Percentiles rank a stretch among this genome's conserved stretches.
These are phyloP conservation scores for Eupithecia abbreviata DNA, from an alignment of 2,888 invertebrate species.

Conservation along the genomic window DNA sequence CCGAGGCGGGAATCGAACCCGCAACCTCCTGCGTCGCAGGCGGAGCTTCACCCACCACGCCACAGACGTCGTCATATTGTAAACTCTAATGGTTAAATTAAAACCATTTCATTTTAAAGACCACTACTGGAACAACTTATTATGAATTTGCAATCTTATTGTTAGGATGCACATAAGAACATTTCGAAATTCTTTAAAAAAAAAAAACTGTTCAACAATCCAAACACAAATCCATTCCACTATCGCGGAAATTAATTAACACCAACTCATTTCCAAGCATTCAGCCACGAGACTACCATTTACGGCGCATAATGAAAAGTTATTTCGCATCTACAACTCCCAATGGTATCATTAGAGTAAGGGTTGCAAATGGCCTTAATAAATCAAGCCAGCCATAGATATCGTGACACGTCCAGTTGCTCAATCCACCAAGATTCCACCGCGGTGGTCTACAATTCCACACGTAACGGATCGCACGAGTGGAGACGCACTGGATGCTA, in stretches of 20 bases:
- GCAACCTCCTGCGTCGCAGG: too few species aligned
- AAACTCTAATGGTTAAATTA: neutral
- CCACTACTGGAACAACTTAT: neutral
- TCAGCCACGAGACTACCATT: neutral
- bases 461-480: constrained; percentile 38
- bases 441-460: constrained; percentile 36
- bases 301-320: constrained; percentile 1
- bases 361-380: constrained; percentile 23
- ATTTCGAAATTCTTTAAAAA: neutral
- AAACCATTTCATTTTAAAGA: neutral
- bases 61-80: too few species aligned
- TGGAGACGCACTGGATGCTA: constrained; percentile 26
- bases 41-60: too few species aligned
- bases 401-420: constrained; percentile 39
- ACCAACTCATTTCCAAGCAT: neutral
- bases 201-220: neutral
- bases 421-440: constrained; percentile 31
- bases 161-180: too few species aligned
- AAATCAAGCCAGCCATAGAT: constrained; percentile 33
- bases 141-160: neutral
- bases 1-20: too few species aligned
- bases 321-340: neutral
- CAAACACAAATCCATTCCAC: neutral
- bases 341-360: constrained; percentile 24
- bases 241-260: neutral